Evolutionary conservation across 2,888 invertebrate genomes (phyloP).

Genomic region (Eubasilissa splendida): DNA sequence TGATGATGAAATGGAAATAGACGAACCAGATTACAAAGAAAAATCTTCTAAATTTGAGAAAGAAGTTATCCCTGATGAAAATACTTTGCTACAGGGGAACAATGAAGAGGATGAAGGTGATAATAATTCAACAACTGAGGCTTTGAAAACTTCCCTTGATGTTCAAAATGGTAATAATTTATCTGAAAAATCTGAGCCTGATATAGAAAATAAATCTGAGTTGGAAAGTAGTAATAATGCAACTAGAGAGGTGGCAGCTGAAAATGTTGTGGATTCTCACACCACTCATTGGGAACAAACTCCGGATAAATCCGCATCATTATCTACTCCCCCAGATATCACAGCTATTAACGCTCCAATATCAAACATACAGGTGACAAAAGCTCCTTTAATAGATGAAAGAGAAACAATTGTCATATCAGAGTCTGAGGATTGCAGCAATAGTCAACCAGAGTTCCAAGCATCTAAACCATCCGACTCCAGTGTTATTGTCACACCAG

Average conservation of each 20-base stretch:
- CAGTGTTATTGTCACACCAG: slow-evolving; percentile 48
- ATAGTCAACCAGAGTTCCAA: slow-evolving; percentile 64
- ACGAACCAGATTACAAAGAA: slow-evolving; percentile 70
- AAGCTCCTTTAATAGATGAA: slow-evolving; percentile 63
- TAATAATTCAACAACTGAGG: not conserved
- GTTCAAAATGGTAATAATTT: slow-evolving; percentile 7
- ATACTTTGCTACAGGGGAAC: slow-evolving; percentile 1
- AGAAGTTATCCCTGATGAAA: slow-evolving; percentile 27
- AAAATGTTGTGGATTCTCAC: not conserved
- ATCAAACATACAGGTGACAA: not conserved
- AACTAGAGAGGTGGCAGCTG: not conserved
- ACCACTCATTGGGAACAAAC: too few species aligned
- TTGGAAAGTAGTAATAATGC: not conserved
- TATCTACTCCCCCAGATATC: too few species aligned
- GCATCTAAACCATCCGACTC: slow-evolving; percentile 38
- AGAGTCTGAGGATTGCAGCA: slow-evolving; percentile 70
- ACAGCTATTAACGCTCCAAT: not conserved
- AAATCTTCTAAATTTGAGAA: slow-evolving; percentile 55
- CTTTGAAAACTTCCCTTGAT: slow-evolving; percentile 9
- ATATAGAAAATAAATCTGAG: slow-evolving; percentile 1
- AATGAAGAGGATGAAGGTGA: slow-evolving; percentile 17
- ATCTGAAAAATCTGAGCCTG: not conserved
- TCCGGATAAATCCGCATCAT: too few species aligned
- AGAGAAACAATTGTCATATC: slow-evolving; percentile 71
- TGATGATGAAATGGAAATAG: slow-evolving; percentile 79